These are phyloP conservation scores for Bubalus kerabau DNA, from an alignment of 2,113 vertebrate species.

Conservation along the genomic window DNA sequence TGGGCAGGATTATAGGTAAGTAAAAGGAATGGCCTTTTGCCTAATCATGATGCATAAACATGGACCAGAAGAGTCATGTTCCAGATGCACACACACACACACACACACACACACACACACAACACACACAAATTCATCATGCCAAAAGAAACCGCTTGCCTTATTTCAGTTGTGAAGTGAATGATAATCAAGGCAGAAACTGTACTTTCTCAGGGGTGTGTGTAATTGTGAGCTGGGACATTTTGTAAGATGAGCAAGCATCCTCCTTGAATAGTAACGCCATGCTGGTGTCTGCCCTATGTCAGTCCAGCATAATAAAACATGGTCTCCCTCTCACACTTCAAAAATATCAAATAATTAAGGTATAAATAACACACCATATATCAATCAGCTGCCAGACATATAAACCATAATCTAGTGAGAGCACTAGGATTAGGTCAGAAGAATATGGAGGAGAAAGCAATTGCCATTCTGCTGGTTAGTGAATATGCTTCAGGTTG, in stretches of 20 bases:
- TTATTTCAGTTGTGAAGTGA: constrained; percentile 53
- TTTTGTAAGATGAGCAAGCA: constrained; percentile 43
- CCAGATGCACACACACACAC: accelerated
- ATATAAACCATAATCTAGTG: background rate
- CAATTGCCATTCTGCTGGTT: background rate
- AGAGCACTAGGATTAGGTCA: background rate
- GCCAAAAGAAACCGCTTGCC: constrained; percentile 32
- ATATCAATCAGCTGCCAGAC: background rate
- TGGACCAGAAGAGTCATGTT: constrained; percentile 1
- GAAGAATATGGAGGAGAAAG: background rate
- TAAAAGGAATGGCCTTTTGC: background rate
- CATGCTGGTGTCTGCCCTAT: constrained; percentile 38
- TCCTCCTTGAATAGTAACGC: constrained; percentile 56
- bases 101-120: background rate
- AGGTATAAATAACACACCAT: background rate
- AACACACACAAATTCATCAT: background rate
- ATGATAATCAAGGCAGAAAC: constrained; percentile 46
- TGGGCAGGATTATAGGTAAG: constrained; percentile 91
- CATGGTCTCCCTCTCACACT: background rate
- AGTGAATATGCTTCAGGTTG: background rate
- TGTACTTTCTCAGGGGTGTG: constrained; percentile 38
- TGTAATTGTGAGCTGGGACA: constrained; percentile 20
- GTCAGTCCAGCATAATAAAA: constrained; percentile 59
- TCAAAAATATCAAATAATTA: background rate
- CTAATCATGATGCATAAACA: background rate